Base-by-base conservation (phyloP, 2,113 vertebrate species). In the Piprites chloris region DNA sequence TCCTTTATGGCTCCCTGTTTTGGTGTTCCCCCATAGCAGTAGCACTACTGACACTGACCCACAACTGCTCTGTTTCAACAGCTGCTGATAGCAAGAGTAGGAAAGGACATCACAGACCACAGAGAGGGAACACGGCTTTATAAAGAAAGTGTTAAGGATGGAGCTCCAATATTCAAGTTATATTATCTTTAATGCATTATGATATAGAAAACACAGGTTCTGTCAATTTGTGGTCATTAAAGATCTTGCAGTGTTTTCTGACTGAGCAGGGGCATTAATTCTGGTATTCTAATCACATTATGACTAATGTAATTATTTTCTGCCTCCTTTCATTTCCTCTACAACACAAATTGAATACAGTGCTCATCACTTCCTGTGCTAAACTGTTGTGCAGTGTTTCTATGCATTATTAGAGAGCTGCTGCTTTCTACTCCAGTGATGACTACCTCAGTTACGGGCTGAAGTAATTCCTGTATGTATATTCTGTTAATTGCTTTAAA, bases 291-390 rank as follows among this genome's bases (percentile, higher is more conserved):
- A 94, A 92, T 95, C 30, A 26, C 44, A 55, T 97, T 89, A 58
- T 52, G 73, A 87, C 71, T 94, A 85, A 92, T 76, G 41, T 68
- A 87, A 85, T 91, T 89, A 85, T 94, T 80, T 92, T 79, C 71
- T 95, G 89, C 78, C 67, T 93, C 20, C 84, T 89, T 73, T 75
- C 77, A 87, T 96, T 95, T 96, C 95, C 94, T 90, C 37, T 85
- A 26, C 63, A 77, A 80, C 66, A 26, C 66, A 86, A 96, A 96
- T 44, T 83, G 79, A 88, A 77, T 28, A 83, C 14, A 86, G 82
- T 71, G 69, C 56, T 87, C 74, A 77, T 83, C 41, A 47, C 52
- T 95, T 95, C 94, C 79, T 93, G 50, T 67, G 75, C 56, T 85
- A 79, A 76, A 87, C 32, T 89, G 49, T 78, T 83, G 62, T 62